Evolutionary conservation across 2,113 vertebrate species (phyloP).

Genomic region (Notarius lentiginosus): DNA sequence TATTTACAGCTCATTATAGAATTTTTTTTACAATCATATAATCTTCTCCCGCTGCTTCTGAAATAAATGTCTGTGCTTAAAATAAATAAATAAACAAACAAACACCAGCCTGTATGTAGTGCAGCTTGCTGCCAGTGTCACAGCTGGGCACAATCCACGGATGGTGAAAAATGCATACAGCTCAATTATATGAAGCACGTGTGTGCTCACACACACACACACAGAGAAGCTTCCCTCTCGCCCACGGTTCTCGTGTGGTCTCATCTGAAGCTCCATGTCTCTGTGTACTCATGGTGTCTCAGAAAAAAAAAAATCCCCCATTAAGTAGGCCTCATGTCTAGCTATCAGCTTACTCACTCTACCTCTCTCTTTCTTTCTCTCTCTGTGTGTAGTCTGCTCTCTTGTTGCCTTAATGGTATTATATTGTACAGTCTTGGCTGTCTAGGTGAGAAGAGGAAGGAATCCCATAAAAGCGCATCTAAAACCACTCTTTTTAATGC

Average conservation of each 20-base stretch:
- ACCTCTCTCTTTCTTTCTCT: background rate
- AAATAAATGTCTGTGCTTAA: background rate
- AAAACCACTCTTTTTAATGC: slow-evolving; percentile 27
- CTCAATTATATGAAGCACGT: slow-evolving; percentile 60
- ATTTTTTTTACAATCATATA: background rate
- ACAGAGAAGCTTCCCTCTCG: background rate
- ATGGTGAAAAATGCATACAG: slow-evolving; percentile 57
- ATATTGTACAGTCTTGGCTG: slow-evolving; percentile 46
- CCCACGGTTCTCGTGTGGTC: slow-evolving; percentile 33
- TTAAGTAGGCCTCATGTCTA: slow-evolving; percentile 30
- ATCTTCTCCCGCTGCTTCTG: background rate
- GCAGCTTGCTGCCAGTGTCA: slow-evolving; percentile 45
- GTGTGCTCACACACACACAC: slow-evolving; percentile 10
- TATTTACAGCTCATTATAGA: background rate
- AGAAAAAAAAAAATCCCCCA: slow-evolving; percentile 22
- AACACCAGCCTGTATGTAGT: slow-evolving; percentile 48
- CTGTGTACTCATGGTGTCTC: slow-evolving; percentile 8
- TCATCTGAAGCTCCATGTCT: slow-evolving; percentile 27
- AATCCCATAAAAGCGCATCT: slow-evolving; percentile 48
- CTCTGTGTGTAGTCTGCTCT: slow-evolving; percentile 34
- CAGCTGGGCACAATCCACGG: slow-evolving; percentile 59
- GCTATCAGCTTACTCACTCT: slow-evolving; percentile 14
- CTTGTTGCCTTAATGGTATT: slow-evolving; percentile 40
- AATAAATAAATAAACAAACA: background rate
- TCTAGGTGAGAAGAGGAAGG: slow-evolving; percentile 27